These are phyloP conservation scores for Phoeniculus purpureus DNA, from an alignment of 2,797 vertebrate species.

Conservation along the genomic window DNA sequence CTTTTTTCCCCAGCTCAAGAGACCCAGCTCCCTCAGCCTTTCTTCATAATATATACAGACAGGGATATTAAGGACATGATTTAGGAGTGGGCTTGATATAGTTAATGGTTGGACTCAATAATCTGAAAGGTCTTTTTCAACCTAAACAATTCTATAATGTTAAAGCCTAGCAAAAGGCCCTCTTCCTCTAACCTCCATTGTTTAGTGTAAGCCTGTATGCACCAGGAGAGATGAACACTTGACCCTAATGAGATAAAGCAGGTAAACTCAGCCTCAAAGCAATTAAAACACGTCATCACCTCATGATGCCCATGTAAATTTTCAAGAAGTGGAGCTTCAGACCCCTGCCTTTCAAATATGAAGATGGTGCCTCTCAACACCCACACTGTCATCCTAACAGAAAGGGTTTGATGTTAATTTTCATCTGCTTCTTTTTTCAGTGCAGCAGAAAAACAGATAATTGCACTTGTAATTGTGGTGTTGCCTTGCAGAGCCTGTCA, in stretches of 20 bases:
- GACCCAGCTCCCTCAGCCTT: too few relatives aligned
- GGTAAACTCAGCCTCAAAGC: not conserved
- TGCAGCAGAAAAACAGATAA: slow-evolving; percentile 36
- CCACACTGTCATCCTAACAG: not conserved
- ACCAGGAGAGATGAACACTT: not conserved
- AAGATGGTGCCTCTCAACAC: not conserved
- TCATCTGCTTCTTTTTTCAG: slow-evolving; percentile 23
- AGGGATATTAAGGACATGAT: too few relatives aligned
- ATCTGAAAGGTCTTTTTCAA: too few relatives aligned
- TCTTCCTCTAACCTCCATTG: not conserved
- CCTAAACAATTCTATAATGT: not conserved
- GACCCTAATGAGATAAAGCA: not conserved
- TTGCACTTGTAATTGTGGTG: slow-evolving; percentile 27
- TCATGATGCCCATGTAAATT: not conserved
- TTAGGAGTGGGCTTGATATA: too few relatives aligned
- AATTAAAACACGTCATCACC: not conserved
- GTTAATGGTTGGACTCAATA: too few relatives aligned
- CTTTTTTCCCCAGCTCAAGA: too few relatives aligned
- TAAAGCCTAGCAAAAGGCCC: not conserved
- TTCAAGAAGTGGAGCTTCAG: not conserved
- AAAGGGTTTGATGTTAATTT: slow-evolving; percentile 6
- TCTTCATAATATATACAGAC: too few relatives aligned
- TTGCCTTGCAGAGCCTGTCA: slow-evolving; percentile 27
- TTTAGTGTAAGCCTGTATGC: not conserved
- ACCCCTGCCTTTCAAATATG: not conserved